Conservation (phyloP, 1,140 invertebrate genomes). For the Nebria ingens region DNA sequence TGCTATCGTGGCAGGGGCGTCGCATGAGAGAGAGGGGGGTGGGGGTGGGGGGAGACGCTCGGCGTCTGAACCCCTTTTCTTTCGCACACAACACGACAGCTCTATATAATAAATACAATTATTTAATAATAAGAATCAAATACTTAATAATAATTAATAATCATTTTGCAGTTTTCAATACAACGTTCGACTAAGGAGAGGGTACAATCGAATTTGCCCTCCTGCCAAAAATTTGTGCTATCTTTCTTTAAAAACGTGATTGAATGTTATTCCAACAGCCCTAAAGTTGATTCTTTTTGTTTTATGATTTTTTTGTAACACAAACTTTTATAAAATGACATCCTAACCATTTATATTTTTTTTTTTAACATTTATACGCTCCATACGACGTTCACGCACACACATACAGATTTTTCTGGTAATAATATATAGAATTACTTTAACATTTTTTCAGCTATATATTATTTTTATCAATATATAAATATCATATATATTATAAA, state of each 20-base stretch:
- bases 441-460: constrained; percentile 28
- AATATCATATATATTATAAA: constrained; percentile 22
- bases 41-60: neutral
- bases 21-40: too few species aligned
- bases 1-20: neutral
- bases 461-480: constrained; percentile 17
- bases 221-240: neutral
- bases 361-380: constrained; percentile 24
- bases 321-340: constrained; percentile 20
- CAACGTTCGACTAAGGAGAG: too few species aligned
- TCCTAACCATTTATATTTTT: constrained; percentile 22
- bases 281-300: constrained; percentile 21
- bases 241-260: neutral
- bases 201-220: neutral
- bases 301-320: constrained; percentile 20
- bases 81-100: neutral
- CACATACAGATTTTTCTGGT: constrained; percentile 19
- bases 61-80: neutral
- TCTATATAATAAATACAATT: constrained; percentile 4
- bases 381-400: constrained; percentile 26
- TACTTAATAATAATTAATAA: too few species aligned
- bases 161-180: too few species aligned
- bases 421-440: constrained; percentile 29
- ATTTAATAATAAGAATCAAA: constrained; percentile 4
- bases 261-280: constrained; percentile 20